Evolutionary conservation across 53 echinoderm and acorn worm species (phyloP), one percentile per base, ranked within the genome.

Genomic region (Pentamera pediparva): DNA sequence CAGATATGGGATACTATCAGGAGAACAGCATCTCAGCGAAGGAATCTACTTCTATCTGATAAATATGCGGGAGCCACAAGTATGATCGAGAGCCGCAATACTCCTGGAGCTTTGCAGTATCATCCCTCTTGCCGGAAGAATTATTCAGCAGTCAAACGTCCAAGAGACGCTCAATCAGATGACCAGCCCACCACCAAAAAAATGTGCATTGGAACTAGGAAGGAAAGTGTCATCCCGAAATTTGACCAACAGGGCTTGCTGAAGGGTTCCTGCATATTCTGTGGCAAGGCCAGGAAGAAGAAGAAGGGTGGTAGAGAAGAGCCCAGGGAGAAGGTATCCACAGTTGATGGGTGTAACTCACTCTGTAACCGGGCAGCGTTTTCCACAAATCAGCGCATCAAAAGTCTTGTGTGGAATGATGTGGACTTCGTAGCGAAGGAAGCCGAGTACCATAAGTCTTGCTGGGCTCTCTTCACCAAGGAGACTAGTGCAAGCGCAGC

Each of bases 401-500:
- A 75, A 49, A 62, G 52, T 55, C 54, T 81, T 24, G 21, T 80
- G 27, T 26, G 69, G 20, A 51, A 28, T 40, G 76, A 56, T n/a
- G 79, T 80, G n/a, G 79, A 83, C 56, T 35, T 87, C 3, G 79
- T 78, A 10, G 87, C 87, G 22, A 87, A 87, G 32, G 79, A 87
- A 39, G 87, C 83, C 12, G 50, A 87, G 61, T 83, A 83, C 45
- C 87, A 87, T 36, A 87, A 83, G 45, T 83, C 78, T 4, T 87
- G 83, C 40, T 75, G 83, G 2, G 26, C 45, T 65, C 17, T 39
- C 11, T 82, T 82, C 65, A 30, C 78, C 11, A 87, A 82, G 58
- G 79, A 85, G 36, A 65, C 75, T 27, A 54, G n/a, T 60, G 62
- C 74, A 26, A 35, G 78, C 74, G 74, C 56, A 21, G 40, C 33